Evolutionary conservation across 2,888 invertebrate species (phyloP), one percentile per base, ranked within the genome.

Genomic region (Heteromyza rotundicornis): DNA sequence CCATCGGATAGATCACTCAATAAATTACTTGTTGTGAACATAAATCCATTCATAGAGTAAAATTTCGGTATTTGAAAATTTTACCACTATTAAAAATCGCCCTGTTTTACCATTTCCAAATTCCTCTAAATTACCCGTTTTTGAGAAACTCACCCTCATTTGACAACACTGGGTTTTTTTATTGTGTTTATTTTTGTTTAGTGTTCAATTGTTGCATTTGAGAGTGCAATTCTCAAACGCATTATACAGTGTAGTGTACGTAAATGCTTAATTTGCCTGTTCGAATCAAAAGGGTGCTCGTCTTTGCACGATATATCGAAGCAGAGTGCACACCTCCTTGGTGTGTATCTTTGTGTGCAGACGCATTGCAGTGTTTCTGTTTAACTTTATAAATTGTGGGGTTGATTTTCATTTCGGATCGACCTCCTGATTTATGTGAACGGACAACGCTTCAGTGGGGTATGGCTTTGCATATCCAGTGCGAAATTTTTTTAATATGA

Each of bases 381-480:
- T 72, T 63, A 63, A 65, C 70, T 60, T 69, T 64, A 64, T 67
- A 44, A 61, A 44, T 60, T 57, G 64, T 56, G 67, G 62, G 54
- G 56, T 47, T 44, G 36, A 52, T 68, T 68, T 63, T 53, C 57
- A 54, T 55, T 55, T 57, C 62, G 57, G 73, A 52, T 58, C 19
- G 20, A 61, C 54, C 66, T 69, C 32, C 65, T 58, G n/a, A 54
- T 67, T 66, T 66, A 68, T 66, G 57, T 62, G 55, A 61, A 64
- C 64, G 60, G 58, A 55, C 35, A 64, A 63, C 64, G 63, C 68
- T 75, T 66, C 79, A 77, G 80, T 81, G 80, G 80, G 80, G 82
- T 81, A 82, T 82, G 80, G 82, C 79, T 81, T 82, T 82, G 78
- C 82, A 81, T 82, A 81, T 82, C 80, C 80, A 80, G 82, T 76